Evolutionary conservation across 2,113 vertebrate genomes (phyloP).

Genomic region (Lagopus leucura): DNA sequence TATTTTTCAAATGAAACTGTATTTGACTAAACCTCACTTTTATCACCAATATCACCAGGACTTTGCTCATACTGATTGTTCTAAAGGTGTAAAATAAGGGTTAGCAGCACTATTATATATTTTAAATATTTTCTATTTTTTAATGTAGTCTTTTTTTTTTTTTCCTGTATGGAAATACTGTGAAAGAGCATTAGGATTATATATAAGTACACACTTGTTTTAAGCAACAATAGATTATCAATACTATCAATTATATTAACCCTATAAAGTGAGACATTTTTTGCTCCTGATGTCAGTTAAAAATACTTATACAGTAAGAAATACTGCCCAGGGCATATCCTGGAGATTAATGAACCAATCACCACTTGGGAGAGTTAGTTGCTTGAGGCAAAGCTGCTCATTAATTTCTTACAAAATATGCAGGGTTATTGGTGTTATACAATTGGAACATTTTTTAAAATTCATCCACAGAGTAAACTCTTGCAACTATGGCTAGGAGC

Average conservation of each 20-base stretch:
- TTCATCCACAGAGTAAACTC: neutral
- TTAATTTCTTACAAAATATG: neutral
- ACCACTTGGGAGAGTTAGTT: neutral
- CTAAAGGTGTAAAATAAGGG: neutral
- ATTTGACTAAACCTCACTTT: neutral
- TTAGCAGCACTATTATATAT: neutral
- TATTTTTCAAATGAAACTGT: neutral
- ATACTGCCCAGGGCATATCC: neutral
- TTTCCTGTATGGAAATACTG: neutral
- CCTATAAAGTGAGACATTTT: neutral
- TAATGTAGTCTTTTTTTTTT: neutral
- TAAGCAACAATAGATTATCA: neutral
- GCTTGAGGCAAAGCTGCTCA: neutral
- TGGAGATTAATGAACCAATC: neutral
- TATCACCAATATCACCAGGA: neutral
- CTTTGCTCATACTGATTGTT: neutral
- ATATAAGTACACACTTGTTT: neutral
- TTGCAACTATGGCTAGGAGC: neutral
- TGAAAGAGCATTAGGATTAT: neutral
- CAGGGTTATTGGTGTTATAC: neutral
- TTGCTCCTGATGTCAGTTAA: neutral
- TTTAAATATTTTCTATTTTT: neutral
- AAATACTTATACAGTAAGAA: neutral
- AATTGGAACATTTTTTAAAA: neutral
- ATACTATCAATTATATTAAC: neutral